A percentile compares a stretch with the other conserved stretches of the same genome.
Evolutionary conservation across 2,888 invertebrate genomes (phyloP).

Genomic region (Saturnia japonica): DNA sequence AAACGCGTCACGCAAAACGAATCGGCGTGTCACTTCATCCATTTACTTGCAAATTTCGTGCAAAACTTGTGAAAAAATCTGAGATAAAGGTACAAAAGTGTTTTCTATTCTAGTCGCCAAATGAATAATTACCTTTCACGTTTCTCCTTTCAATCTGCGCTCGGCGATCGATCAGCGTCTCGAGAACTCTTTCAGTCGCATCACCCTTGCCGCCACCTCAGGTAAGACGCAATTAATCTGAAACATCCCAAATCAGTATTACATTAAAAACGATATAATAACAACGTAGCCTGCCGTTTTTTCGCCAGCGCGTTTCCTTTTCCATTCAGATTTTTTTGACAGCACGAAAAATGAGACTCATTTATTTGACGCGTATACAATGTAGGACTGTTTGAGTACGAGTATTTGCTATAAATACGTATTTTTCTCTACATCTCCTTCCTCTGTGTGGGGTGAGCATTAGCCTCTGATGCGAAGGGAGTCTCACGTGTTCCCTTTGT

Average conservation of each 20-base stretch:
- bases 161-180: conserved; percentile 79
- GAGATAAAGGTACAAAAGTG: conserved; percentile 81
- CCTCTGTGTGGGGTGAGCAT: conserved; percentile 78
- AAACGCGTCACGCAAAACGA: conserved; percentile 68
- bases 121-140: conserved; percentile 82
- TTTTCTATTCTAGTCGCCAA: conserved; percentile 81
- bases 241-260: conserved; percentile 82
- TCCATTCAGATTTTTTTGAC: conserved; percentile 83
- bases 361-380: conserved; percentile 83
- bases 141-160: conserved; percentile 80
- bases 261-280: conserved; percentile 80
- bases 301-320: conserved; percentile 78
- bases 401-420: conserved; percentile 83
- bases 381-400: conserved; percentile 83
- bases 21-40: conserved; percentile 76
- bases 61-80: conserved; percentile 75
- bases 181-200: conserved; percentile 78
- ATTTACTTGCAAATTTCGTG: conserved; percentile 82
- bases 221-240: conserved; percentile 81
- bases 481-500: conserved; percentile 78
- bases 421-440: conserved; percentile 81
- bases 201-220: conserved; percentile 77
- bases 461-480: conserved; percentile 74
- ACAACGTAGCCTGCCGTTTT: conserved; percentile 74
- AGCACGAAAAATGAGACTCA: conserved; percentile 81